Conservation (phyloP, 2,797 vertebrate species). For the Pipistrellus nathusii region DNA sequence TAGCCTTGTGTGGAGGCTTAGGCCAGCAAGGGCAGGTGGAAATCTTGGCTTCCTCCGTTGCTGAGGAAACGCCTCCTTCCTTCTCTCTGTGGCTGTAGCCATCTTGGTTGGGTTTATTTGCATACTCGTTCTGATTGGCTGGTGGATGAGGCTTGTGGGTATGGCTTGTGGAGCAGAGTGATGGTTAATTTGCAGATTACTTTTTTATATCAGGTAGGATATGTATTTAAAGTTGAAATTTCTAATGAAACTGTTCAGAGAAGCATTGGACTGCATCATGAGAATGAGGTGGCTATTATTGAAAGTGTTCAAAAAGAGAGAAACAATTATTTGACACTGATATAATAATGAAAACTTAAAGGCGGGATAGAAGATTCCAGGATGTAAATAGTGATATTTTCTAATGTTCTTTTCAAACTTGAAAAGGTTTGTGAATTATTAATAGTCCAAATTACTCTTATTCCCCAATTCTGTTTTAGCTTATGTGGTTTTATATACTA, state of each 20-base stretch:
- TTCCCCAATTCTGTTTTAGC: conserved; percentile 1
- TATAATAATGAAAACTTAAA: background rate
- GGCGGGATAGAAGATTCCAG: background rate
- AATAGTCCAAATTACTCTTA: background rate
- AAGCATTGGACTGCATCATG: background rate
- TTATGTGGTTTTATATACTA: background rate
- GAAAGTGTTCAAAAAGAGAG: background rate
- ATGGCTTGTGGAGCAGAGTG: too few species aligned
- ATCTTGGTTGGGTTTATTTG: too few species aligned
- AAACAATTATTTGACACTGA: background rate
- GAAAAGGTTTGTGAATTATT: background rate
- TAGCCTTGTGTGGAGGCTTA: too few species aligned
- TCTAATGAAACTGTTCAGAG: background rate
- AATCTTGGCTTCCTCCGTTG: too few species aligned
- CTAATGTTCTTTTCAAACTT: background rate
- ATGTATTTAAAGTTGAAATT: background rate
- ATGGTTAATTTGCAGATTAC: too few species aligned
- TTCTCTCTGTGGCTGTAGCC: too few species aligned
- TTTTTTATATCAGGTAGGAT: too few species aligned
- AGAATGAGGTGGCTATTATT: background rate
- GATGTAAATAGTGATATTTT: background rate
- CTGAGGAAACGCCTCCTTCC: too few species aligned
- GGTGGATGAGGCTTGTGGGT: too few species aligned
- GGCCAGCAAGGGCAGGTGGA: too few species aligned
- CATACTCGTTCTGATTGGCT: too few species aligned